Conservation (phyloP, 1,140 invertebrate genomes). For the Pogonognathellus flavescens region DNA sequence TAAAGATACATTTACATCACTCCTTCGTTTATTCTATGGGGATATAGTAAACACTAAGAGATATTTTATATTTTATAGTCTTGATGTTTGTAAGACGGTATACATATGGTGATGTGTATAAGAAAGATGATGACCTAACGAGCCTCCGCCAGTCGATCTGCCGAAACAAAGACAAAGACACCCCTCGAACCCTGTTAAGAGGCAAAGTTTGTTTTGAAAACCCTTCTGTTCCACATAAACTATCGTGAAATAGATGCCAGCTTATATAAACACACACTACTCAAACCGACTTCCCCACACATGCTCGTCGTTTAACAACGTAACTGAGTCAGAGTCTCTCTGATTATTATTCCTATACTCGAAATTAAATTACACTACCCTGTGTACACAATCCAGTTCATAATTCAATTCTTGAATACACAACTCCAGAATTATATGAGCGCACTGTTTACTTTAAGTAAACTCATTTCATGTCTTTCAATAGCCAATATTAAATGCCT, state of each 20-base stretch:
- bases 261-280: conserved; percentile 51
- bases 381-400: conserved; percentile 34
- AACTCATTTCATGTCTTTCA: not conserved
- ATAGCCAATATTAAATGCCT: not conserved
- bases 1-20: too few relatives aligned
- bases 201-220: conserved; percentile 57
- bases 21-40: too few relatives aligned
- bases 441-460: not conserved
- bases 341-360: not conserved
- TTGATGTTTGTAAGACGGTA: not conserved
- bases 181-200: conserved; percentile 57
- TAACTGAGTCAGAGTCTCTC: not conserved
- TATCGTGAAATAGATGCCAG: conserved; percentile 58
- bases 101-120: not conserved
- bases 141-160: conserved; percentile 13
- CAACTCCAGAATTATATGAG: not conserved
- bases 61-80: not conserved
- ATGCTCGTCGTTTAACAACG: conserved; percentile 2
- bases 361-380: conserved; percentile 18
- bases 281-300: not conserved
- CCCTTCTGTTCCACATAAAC: conserved; percentile 60
- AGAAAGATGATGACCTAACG: conserved; percentile 43
- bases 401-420: conserved; percentile 40
- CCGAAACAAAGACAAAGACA: conserved; percentile 57
- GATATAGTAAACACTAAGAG: too few relatives aligned